Evolutionary conservation across 2,797 vertebrate species (phyloP).

Genomic region (Tokudaia tokunoshimensis): DNA sequence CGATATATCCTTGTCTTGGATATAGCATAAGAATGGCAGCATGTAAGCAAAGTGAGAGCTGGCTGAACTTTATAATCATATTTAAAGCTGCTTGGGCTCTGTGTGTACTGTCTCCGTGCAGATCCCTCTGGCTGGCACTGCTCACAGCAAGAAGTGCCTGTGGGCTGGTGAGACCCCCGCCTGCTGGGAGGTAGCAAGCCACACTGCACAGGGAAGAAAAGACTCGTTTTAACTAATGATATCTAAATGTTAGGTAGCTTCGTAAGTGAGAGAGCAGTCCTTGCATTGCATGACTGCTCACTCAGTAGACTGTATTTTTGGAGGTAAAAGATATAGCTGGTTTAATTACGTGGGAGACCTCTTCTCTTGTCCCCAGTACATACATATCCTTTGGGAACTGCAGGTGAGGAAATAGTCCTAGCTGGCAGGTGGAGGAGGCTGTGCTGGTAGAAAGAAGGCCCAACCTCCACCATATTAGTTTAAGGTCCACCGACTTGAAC

Average conservation of each 20-base stretch:
- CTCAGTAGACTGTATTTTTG: background rate
- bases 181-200: background rate
- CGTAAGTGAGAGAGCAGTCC: background rate
- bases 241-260: background rate
- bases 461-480: background rate
- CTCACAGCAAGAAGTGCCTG: background rate
- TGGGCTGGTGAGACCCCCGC: background rate
- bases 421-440: background rate
- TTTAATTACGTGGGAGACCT: constrained; percentile 2
- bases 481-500: background rate
- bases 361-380: background rate
- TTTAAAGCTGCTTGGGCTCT: constrained; percentile 6
- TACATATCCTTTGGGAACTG: background rate
- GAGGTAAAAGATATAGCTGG: background rate
- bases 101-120: background rate
- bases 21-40: background rate
- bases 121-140: background rate
- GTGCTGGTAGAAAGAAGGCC: background rate
- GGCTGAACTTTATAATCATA: background rate
- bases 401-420: background rate
- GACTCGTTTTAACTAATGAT: background rate
- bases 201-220: background rate
- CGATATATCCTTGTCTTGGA: background rate
- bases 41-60: background rate
- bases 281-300: too few species aligned